phyloP scores from a whole-genome alignment of 2,888 invertebrate genomes.

The Athetis lepigone region DNA sequence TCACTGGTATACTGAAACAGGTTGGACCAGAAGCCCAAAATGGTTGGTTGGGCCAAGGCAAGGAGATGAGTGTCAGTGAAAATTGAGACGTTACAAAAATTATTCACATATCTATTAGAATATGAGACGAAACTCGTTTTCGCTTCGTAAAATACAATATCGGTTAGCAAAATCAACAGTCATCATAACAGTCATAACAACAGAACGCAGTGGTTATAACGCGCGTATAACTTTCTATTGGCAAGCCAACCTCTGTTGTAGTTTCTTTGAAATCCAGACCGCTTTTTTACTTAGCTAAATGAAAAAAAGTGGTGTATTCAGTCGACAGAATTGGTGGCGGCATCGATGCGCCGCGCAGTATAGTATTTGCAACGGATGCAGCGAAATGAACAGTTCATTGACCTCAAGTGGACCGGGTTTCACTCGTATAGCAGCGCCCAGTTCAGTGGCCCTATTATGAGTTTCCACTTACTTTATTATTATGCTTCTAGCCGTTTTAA shows the following conservation, averaged over 20 bases:
- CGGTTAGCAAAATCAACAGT: slow-evolving; percentile 49
- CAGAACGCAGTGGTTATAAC: slow-evolving; percentile 56
- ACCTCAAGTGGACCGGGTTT: slow-evolving; percentile 88
- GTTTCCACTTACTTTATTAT: slow-evolving; percentile 70
- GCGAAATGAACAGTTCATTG: slow-evolving; percentile 89
- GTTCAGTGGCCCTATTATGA: slow-evolving; percentile 87
- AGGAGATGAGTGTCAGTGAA: slow-evolving; percentile 4
- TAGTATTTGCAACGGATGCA: slow-evolving; percentile 91
- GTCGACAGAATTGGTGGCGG: slow-evolving; percentile 85
- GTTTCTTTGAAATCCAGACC: slow-evolving; percentile 80
- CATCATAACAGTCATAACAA: slow-evolving; percentile 47
- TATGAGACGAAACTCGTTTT: slow-evolving; percentile 19
- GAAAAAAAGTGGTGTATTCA: slow-evolving; percentile 83
- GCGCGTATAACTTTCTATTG: slow-evolving; percentile 78
- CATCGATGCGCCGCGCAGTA: slow-evolving; percentile 85
- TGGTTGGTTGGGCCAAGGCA: no score
- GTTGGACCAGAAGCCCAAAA: no score
- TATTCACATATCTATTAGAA: slow-evolving; percentile 7
- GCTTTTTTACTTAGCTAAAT: slow-evolving; percentile 81
- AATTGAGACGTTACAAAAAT: slow-evolving; percentile 23
- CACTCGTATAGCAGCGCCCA: slow-evolving; percentile 87
- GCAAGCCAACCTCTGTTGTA: slow-evolving; percentile 67
- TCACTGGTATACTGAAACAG: no score
- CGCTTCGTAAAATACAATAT: slow-evolving; percentile 32
- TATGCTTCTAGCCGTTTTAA: slow-evolving; percentile 67